Percentiles rank a stretch among this genome's conserved stretches.
Evolutionary conservation across 2,113 vertebrate species (phyloP).

Genomic region (Thomomys bottae): DNA sequence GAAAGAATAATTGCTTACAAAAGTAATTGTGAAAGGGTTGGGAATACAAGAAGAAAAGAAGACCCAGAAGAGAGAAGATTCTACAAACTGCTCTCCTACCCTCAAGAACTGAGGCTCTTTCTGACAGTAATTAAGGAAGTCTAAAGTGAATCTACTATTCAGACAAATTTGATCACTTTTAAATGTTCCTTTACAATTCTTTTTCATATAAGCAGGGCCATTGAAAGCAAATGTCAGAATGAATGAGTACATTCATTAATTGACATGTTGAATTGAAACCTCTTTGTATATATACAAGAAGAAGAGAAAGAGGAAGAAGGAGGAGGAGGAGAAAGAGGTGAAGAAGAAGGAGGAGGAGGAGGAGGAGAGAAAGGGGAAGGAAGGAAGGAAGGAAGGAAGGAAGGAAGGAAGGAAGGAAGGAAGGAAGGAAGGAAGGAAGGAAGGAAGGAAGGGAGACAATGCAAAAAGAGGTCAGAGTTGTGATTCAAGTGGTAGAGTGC

Average conservation of each 20-base stretch:
- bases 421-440: too few species aligned
- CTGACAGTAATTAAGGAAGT: neutral
- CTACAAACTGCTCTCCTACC: neutral
- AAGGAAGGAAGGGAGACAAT: too few species aligned
- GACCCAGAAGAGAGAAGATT: neutral
- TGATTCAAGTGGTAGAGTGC: too few species aligned
- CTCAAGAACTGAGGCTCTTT: neutral
- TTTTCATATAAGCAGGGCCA: neutral
- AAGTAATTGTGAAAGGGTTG: neutral
- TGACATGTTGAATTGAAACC: too few species aligned
- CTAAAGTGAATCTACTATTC: neutral
- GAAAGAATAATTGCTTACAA: neutral
- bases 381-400: too few species aligned
- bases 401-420: too few species aligned
- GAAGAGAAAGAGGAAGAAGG: too few species aligned
- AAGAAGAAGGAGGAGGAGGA: too few species aligned
- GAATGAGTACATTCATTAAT: neutral
- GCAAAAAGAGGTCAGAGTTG: too few species aligned
- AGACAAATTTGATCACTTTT: slow-evolving; percentile 26
- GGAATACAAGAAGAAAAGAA: neutral
- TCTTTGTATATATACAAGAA: too few species aligned
- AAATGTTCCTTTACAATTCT: neutral
- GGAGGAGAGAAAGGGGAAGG: too few species aligned
- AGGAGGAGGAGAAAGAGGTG: fast-evolving
- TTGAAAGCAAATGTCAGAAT: slow-evolving; percentile 24